These are phyloP conservation scores for Agrypnia vestita DNA, from an alignment of 1,140 invertebrate species.

Conservation along the genomic window DNA sequence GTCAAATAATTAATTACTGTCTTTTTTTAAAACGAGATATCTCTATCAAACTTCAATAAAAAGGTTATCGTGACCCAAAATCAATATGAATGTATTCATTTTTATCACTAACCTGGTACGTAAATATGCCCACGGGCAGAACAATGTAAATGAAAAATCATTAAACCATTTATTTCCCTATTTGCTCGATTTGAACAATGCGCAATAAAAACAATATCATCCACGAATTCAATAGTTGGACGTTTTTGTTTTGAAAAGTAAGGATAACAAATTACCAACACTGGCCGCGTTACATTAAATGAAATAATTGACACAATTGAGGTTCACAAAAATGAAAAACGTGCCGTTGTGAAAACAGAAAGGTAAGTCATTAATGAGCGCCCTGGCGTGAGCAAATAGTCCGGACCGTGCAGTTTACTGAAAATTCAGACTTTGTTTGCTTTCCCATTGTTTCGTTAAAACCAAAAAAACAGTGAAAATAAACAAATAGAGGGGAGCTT, in stretches of 20 bases:
- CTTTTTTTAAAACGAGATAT: too few relatives aligned
- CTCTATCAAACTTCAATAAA: too few relatives aligned
- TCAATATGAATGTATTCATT: too few relatives aligned
- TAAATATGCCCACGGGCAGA: too few relatives aligned
- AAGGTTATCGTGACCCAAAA: too few relatives aligned
- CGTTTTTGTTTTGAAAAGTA: constrained; percentile 11
- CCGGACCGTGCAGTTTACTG: constrained; percentile 45
- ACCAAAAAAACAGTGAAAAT: constrained; percentile 26
- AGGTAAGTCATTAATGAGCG: constrained; percentile 47
- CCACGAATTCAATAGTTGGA: neutral
- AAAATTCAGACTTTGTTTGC: constrained; percentile 42
- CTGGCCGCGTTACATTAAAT: constrained; percentile 7
- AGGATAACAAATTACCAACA: neutral
- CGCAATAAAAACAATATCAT: neutral
- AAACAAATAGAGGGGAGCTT: constrained; percentile 34
- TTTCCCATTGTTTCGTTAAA: constrained; percentile 52
- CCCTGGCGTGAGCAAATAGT: constrained; percentile 41
- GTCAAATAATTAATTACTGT: too few relatives aligned
- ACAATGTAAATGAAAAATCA: too few relatives aligned
- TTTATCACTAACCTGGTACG: too few relatives aligned
- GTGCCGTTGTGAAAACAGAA: constrained; percentile 29
- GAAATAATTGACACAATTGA: constrained; percentile 29
- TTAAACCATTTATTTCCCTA: neutral
- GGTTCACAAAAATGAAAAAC: constrained; percentile 29
- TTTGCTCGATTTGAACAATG: constrained; percentile 1